Evolutionary conservation across 1,140 invertebrate genomes (phyloP), one percentile per base, ranked within the genome.

Genomic region (silkworm (Bombyx mori)): DNA sequence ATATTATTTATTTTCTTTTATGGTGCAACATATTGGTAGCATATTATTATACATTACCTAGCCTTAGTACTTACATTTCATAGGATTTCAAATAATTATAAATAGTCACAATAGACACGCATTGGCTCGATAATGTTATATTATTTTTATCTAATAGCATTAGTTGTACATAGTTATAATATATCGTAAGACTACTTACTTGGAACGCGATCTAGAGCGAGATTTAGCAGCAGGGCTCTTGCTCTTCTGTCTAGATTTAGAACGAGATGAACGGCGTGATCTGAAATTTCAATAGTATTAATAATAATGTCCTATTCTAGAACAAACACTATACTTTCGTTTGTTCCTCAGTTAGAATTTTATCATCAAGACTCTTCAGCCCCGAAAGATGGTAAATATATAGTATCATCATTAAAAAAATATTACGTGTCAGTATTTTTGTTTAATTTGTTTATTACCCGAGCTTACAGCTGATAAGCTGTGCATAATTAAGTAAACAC

Each of bases 191-290:
- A 3, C 44, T 58, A 88, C 86, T 88, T 60, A 88, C 87, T 88
- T 88, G 53, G 86, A 88, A 9, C 88, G 86, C 9, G 91, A 92
- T 59, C 90, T 79, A 52, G 92, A 93, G 52, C 91, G 91, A 44
- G 93, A 94, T 69, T 93, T 93, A 53, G 91, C 73, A 81, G 88
- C 92, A 77, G 87, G 92, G 47, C 92, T 93, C 88, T 93, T 93
- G 70, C 91, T 94, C 87, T 93, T 93, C 48, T 93, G 91, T 56
- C 91, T 91, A 52, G 89, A 91, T 66, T 93, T 93, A 58, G 92
- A 93, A 47, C 92, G 90, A 22, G 89, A 91, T 44, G 90, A 90
- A 58, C 90, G 91, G 60, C 89, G 90, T 54, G 87, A 90, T 89
- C 85, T 60, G 90, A 58, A 52, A 47, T n/a, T 44, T 53, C 26